A percentile compares a stretch with the other conserved stretches of the same genome.
phyloP scores from a whole-genome alignment of 1,140 invertebrate species.

The Camponotus vicinus region DNA sequence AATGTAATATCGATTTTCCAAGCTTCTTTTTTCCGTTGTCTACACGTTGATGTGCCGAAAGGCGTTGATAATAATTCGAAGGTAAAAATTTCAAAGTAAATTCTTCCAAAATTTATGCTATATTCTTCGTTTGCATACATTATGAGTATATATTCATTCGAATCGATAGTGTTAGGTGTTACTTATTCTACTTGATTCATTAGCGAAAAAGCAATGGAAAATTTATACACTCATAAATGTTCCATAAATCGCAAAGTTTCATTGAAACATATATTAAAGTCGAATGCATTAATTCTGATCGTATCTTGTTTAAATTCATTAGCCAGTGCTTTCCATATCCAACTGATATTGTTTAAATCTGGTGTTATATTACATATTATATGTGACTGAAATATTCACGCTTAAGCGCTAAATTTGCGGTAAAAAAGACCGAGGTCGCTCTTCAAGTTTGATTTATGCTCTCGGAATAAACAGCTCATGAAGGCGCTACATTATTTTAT shows the following conservation, averaged over 20 bases:
- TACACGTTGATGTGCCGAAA: neutral
- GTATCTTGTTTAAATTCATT: constrained; percentile 37
- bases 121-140: neutral
- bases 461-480: constrained; percentile 5
- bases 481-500: constrained; percentile 35
- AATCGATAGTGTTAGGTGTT: neutral
- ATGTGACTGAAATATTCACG: neutral
- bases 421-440: neutral
- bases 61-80: neutral
- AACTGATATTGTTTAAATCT: constrained; percentile 17
- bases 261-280: neutral
- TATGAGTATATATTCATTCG: neutral
- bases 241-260: neutral
- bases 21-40: constrained; percentile 25
- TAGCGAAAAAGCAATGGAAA: neutral
- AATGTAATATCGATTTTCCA: constrained; percentile 55
- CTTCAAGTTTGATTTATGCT: constrained; percentile 2
- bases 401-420: neutral
- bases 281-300: neutral
- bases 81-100: constrained; percentile 28
- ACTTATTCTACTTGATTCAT: neutral
- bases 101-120: neutral
- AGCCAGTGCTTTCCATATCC: neutral
- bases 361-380: constrained; percentile 9
- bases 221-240: constrained; percentile 1